Base-by-base conservation (phyloP, 2,113 vertebrate species). In the Rhineura floridana region DNA sequence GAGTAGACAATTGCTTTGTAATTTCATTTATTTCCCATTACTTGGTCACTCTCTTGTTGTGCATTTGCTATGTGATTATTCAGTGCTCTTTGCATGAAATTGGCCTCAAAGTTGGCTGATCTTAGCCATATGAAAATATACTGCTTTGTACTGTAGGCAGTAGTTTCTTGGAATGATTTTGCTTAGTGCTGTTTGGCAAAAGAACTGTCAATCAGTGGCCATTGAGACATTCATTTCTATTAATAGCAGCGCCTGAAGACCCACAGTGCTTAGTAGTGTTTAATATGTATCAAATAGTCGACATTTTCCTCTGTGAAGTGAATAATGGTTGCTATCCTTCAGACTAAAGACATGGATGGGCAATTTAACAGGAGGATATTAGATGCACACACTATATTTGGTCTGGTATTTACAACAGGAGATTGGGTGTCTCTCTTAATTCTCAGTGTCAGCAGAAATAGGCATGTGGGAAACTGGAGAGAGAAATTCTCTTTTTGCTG, bases 101-200 rank as follows among this genome's bases (percentile, higher is more conserved):
- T 83, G 87, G n/a, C 70, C 50, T 83, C 46, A 15, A 44, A 42
- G 46, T 67, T 67, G 81, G 72, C 77, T 69, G 13, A 69, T 87
- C 7, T 69, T 25, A 76, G 48, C 11, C 50, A 88, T 62, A 42
- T 82, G 69, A 65, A 88, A 83, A 76, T 15, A 36, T 28, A 25
- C 33, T 42, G 81, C 72, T 44, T 83, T 83, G 21, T 17, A 36
- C 30, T 65, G 73, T 89, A 42, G 67, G 91, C 0, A 28, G 36
- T 76, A 39, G 48, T 87, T 84, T 89, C 70, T 89, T 87, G 87
- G 44, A 65, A 88, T 75, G 48, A 5, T 0, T 76, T 39, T 88
- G 46, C 87, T 81, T 69, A 88, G 88, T 72, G 46, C 55, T 9
- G 70, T 88, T 93, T 77, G 82, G 77, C 87, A 77, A 83, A 81